Evolutionary conservation across 1,140 invertebrate species (phyloP), one percentile per base, ranked within the genome.

Genomic region (Drosophila persimilis): DNA sequence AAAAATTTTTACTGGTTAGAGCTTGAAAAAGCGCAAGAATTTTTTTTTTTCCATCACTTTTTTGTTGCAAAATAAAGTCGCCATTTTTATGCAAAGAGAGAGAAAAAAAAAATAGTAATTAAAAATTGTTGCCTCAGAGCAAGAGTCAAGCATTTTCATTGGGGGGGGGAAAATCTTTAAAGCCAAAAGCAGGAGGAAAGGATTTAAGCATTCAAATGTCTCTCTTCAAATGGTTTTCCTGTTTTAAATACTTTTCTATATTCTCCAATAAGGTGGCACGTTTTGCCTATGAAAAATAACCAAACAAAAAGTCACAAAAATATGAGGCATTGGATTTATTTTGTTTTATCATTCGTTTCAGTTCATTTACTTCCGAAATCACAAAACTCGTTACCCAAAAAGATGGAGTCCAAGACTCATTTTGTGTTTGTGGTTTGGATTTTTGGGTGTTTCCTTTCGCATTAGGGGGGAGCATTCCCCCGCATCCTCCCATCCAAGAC

Each of bases 311-410:
- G 11, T 11, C 35, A 64, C 15, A 48, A 61, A 61, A 75, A 78
- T 64, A 66, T 47, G 24, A 39, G 31, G 24, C 66, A 79, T 88
- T 88, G 83, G 83, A 81, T 81, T 88, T 58, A 43, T 5, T 24
- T 44, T 7, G 15, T 44, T 72, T 86, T 86, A 86, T 86, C 83
- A 53, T 69, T 59, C 45, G 65, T 70, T 81, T 81, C 81, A 81
- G 74, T 76, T 88, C 74, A 78, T 88, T 86, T 88, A 67, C 51
- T 81, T 54, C 60, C n/a, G 9, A 46, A 48, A 17, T 5, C 24
- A 13, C 35, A 13, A 35, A 20, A 53, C 1, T n/a, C 17, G 15
- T 41, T 24, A 47, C 15, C 15, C 17, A 51, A 53, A 52, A 35
- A 39, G 11, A 24, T 15, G 11, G 31, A 31, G 44, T 54, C 51